phyloP scores from a whole-genome alignment of 2,888 invertebrate genomes.

The Stenchaetothrips biformis region DNA sequence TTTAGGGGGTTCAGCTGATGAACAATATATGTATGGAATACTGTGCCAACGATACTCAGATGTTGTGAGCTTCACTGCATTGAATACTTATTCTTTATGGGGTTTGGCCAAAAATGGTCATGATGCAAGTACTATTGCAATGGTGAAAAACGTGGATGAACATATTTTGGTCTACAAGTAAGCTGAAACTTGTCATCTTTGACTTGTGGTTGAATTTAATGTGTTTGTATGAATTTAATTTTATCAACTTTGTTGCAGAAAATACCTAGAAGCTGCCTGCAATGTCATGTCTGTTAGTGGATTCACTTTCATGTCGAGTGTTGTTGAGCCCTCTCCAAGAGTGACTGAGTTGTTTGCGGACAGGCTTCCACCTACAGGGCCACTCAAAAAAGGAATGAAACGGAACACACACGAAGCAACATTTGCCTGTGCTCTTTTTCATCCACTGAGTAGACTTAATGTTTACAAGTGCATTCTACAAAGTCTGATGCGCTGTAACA shows the following conservation, averaged over 20 bases:
- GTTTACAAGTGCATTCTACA: constrained; percentile 60
- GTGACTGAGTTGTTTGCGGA: constrained; percentile 55
- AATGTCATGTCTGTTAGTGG: constrained; percentile 69
- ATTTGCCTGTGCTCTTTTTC: constrained; percentile 56
- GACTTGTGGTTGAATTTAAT: neutral
- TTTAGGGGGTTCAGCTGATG: constrained; percentile 50
- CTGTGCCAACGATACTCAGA: constrained; percentile 64
- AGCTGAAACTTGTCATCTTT: neutral
- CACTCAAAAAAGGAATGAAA: constrained; percentile 50
- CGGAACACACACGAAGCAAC: constrained; percentile 53
- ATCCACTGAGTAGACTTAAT: constrained; percentile 58
- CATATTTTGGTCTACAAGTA: constrained; percentile 61
- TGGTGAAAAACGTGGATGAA: constrained; percentile 66
- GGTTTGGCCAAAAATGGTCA: constrained; percentile 63
- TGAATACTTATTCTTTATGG: constrained; percentile 63
- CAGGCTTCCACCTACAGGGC: constrained; percentile 48
- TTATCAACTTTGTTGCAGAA: constrained; percentile 38
- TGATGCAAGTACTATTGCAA: constrained; percentile 60
- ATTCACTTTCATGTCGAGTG: constrained; percentile 59
- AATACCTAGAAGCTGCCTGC: constrained; percentile 65
- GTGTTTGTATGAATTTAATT: neutral
- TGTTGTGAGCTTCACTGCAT: constrained; percentile 61
- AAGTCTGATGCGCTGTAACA: constrained; percentile 49
- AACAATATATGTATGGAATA: constrained; percentile 59
- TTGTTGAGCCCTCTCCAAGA: constrained; percentile 57